phyloP scores from a whole-genome alignment of 92 coral and sea anemone genomes.

The Porites lobata region DNA sequence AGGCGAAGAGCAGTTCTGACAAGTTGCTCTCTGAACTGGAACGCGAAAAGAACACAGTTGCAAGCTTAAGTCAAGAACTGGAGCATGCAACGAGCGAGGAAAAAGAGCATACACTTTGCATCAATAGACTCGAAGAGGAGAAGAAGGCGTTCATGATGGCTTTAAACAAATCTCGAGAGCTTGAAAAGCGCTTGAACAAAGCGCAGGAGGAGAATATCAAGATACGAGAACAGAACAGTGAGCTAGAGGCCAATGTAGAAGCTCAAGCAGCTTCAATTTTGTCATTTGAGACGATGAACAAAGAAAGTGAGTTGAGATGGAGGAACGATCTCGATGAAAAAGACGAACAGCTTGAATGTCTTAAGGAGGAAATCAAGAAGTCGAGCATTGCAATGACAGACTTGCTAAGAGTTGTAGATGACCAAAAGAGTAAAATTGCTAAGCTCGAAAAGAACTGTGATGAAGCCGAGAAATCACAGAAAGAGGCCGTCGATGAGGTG shows the following conservation, averaged over 20 bases:
- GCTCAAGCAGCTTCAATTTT: conserved; percentile 50
- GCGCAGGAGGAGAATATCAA: conserved; percentile 45
- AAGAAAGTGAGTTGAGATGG: conserved; percentile 44
- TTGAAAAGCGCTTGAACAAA: conserved; percentile 55
- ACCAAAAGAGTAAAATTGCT: conserved; percentile 44
- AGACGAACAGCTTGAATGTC: conserved; percentile 1
- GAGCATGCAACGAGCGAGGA: conserved; percentile 34
- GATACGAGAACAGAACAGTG: conserved; percentile 43
- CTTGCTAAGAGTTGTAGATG: conserved; percentile 40
- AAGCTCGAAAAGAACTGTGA: conserved; percentile 60
- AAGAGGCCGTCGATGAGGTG: conserved; percentile 35
- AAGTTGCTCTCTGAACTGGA: conserved; percentile 64
- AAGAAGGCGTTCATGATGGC: conserved; percentile 34
- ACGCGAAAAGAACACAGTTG: conserved; percentile 54
- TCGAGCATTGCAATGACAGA: conserved; percentile 41
- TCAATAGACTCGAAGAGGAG: conserved; percentile 47
- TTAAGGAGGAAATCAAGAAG: conserved; percentile 33
- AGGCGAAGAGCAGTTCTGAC: conserved; percentile 66
- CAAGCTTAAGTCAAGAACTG: conserved; percentile 56
- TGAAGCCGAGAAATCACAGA: conserved; percentile 35
- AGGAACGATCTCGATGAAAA: conserved; percentile 52
- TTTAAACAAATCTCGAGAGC: conserved; percentile 44
- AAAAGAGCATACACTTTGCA: conserved; percentile 42
- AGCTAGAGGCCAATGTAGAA: conserved; percentile 57
- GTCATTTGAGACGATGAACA: conserved; percentile 36